phyloP scores from a whole-genome alignment of 2,797 vertebrate genomes.

The Harpagifer antarcticus region DNA sequence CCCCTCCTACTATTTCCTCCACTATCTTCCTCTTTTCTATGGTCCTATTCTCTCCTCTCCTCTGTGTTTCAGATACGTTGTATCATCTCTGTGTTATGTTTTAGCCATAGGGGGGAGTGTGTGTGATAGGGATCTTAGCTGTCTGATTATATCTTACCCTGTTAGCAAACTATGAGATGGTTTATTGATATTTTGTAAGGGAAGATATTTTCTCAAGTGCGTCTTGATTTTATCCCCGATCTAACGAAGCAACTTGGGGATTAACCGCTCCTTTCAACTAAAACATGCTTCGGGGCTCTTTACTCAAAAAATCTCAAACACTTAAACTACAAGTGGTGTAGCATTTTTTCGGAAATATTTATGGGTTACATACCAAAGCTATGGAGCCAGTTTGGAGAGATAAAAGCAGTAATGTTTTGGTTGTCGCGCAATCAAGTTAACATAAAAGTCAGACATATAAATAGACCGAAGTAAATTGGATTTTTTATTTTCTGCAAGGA shows the following conservation, averaged over 20 bases:
- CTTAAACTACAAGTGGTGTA: constrained; percentile 52
- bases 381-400: constrained; percentile 26
- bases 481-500: neutral
- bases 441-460: constrained; percentile 6
- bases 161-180: constrained; percentile 66
- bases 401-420: constrained; percentile 27
- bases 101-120: constrained; percentile 56
- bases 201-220: constrained; percentile 59
- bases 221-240: constrained; percentile 68
- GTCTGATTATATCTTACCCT: constrained; percentile 74
- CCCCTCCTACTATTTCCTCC: neutral
- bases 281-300: constrained; percentile 68
- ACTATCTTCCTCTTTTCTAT: neutral
- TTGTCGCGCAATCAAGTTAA: constrained; percentile 28
- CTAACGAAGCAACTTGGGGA: constrained; percentile 70
- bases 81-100: constrained; percentile 55
- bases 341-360: constrained; percentile 48
- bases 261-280: constrained; percentile 68
- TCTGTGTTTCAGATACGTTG: constrained; percentile 55
- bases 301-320: constrained; percentile 52
- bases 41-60: neutral
- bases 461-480: neutral
- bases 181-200: constrained; percentile 74
- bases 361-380: constrained; percentile 24
- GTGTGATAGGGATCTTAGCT: constrained; percentile 68